These are phyloP conservation scores for Periophthalmodon schlosseri DNA, from an alignment of 2,113 vertebrate genomes.

Conservation along the genomic window DNA sequence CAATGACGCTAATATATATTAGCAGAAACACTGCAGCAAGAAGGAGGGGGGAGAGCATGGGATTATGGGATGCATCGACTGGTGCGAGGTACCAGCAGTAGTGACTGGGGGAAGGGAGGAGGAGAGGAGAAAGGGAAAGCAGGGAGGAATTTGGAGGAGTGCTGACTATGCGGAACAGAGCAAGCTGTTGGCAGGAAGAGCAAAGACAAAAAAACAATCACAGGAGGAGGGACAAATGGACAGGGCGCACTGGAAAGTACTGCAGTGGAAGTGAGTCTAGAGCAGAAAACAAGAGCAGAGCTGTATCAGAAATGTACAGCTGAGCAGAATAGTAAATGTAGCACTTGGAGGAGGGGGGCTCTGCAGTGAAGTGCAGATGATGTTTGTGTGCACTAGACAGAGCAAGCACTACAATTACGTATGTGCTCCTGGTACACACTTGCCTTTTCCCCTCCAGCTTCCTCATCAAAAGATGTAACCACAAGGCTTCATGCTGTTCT, in stretches of 20 bases:
- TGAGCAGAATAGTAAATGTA: slow-evolving; percentile 48
- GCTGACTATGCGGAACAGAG: slow-evolving; percentile 71
- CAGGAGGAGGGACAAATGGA: slow-evolving; percentile 23
- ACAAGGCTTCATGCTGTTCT: slow-evolving; percentile 71
- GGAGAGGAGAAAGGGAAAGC: slow-evolving; percentile 25
- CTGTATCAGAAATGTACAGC: slow-evolving; percentile 31
- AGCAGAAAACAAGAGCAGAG: slow-evolving; percentile 29
- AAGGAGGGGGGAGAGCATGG: slow-evolving; percentile 63
- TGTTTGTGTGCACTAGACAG: slow-evolving; percentile 18
- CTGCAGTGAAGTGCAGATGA: slow-evolving; percentile 33
- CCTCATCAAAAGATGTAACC: slow-evolving; percentile 76
- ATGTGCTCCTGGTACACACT: slow-evolving; percentile 54
- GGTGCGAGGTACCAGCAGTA: slow-evolving; percentile 67
- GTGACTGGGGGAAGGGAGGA: slow-evolving; percentile 37
- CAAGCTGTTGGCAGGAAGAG: slow-evolving; percentile 64
- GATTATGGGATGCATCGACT: slow-evolving; percentile 73
- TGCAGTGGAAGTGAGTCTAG: slow-evolving; percentile 26
- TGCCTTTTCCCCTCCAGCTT: slow-evolving; percentile 49
- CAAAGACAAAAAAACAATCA: slow-evolving; percentile 59
- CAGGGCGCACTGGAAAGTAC: slow-evolving; percentile 14
- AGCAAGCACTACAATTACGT: slow-evolving; percentile 35
- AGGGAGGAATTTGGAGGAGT: slow-evolving; percentile 61
- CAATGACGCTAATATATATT: slow-evolving; percentile 76
- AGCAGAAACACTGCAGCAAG: slow-evolving; percentile 80
- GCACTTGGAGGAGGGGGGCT: slow-evolving; percentile 27